Base-by-base conservation (phyloP, 2,113 vertebrate genomes). In the Gymnorhina tibicen region DNA sequence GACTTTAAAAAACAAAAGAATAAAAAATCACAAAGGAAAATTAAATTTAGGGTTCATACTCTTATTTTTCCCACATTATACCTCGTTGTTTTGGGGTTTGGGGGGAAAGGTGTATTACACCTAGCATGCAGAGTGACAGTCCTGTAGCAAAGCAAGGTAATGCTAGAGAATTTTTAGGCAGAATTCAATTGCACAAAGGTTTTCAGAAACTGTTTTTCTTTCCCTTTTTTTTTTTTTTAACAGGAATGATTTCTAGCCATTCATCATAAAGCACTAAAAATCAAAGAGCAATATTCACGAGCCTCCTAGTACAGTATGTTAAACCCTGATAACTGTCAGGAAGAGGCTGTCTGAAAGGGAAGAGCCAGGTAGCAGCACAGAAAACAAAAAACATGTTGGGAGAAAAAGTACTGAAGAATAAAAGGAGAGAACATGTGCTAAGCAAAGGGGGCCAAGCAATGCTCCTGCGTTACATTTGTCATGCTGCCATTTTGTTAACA, bases 231-330 rank as follows among this genome's bases (percentile, higher is more conserved):
- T 35, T 66, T 58, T 63, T 52, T 66, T 69, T 5, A 50, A 20
- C 41, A 80, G 88, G 77, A 87, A 80, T 16, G 84, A 87, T 95
- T 95, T 93, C 76, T 89, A 95, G 60, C 96, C 95, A 96, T 96
- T 97, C 96, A 97, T 96, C 92, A 94, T 95, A 94, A 97, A 96
- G 92, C 62, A 84, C 88, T 87, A 80, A 91, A 97, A 97, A 97
- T 97, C 97, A 97, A 97, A 97, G 97, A 96, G 95, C 96, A 97
- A 97, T 96, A 97, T 97, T 97, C 97, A 97, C 89, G 92, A 97
- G 95, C 93, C 95, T 97, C 95, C 94, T 97, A 91, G 96, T 96
- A 97, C 95, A 97, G 94, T 97, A 87, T 96, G 93, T 97, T 97
- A 97, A 97, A 97, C 93, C 88, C 91, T 91, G 91, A 95, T 97